Conservation (phyloP, 2,113 vertebrate species). For the Centropus bengalensis region DNA sequence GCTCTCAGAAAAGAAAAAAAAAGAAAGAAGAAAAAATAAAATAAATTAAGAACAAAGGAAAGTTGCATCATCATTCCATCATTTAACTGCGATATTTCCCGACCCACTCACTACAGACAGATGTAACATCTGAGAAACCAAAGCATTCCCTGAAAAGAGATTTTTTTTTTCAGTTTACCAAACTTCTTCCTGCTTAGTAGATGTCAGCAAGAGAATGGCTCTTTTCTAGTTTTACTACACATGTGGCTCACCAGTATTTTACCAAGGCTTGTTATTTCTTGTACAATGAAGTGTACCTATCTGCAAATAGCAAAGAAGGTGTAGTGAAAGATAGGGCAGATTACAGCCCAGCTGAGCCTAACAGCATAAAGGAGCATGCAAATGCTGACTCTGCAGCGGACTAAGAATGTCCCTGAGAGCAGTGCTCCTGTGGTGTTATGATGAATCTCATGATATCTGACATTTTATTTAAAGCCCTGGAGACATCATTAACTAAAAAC, state of each 20-base stretch:
- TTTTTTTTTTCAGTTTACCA: neutral
- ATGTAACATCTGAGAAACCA: neutral
- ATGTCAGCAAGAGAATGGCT: neutral
- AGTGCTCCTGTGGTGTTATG: neutral
- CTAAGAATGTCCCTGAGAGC: neutral
- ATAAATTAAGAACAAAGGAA: neutral
- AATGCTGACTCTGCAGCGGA: neutral
- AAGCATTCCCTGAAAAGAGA: neutral
- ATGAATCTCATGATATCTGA: neutral
- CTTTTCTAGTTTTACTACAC: neutral
- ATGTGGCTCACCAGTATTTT: neutral
- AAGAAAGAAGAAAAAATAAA: too few relatives aligned
- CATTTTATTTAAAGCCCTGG: slow-evolving; percentile 12
- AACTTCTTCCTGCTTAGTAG: neutral
- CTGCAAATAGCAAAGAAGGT: neutral
- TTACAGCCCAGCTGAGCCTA: neutral
- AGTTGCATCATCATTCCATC: neutral
- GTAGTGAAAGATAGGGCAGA: neutral
- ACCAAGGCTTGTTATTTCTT: slow-evolving; percentile 19
- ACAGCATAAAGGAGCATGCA: neutral
- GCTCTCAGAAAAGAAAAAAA: neutral
- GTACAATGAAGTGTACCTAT: neutral
- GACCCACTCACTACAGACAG: neutral
- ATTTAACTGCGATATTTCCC: neutral
- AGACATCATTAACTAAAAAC: slow-evolving; percentile 11